A percentile compares a stretch with the other conserved stretches of the same genome.
These are phyloP conservation scores for Tubulanus polymorphus DNA, from an alignment of 2,888 invertebrate genomes.

Conservation along the genomic window DNA sequence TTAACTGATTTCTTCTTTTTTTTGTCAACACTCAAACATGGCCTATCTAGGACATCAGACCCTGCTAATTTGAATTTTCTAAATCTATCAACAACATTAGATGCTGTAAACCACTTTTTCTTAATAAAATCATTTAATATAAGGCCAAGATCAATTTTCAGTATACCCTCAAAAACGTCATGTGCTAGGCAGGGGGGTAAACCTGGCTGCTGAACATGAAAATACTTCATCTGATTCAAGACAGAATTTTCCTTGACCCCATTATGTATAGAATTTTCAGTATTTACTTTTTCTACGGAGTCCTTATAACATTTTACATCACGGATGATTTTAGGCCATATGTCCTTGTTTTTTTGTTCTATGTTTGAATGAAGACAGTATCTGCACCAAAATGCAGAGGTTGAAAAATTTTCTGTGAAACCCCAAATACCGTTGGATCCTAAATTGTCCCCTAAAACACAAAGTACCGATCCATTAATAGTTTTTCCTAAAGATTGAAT, in stretches of 20 bases:
- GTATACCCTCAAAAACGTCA: slow-evolving; percentile 11
- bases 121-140: slow-evolving; percentile 6
- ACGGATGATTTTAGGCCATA: no score
- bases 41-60: not conserved
- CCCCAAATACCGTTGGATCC: not conserved
- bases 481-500: not conserved
- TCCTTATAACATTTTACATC: not conserved
- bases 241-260: not conserved
- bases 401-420: not conserved
- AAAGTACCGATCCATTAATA: not conserved
- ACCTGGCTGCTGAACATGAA: not conserved
- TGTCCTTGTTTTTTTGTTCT: not conserved
- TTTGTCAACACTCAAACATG: not conserved
- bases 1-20: slow-evolving; percentile 1
- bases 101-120: slow-evolving; percentile 6
- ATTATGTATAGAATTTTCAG: not conserved
- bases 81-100: not conserved
- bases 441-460: not conserved
- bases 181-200: slow-evolving; percentile 10
- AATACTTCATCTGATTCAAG: not conserved
- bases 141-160: slow-evolving; percentile 7
- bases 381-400: not conserved
- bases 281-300: not conserved
- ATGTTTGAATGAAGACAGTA: not conserved
- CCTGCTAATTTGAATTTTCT: not conserved